A percentile compares a stretch with the other conserved stretches of the same genome.
phyloP scores from a whole-genome alignment of 2,113 vertebrate genomes.

The Seriola quinqueradiata region DNA sequence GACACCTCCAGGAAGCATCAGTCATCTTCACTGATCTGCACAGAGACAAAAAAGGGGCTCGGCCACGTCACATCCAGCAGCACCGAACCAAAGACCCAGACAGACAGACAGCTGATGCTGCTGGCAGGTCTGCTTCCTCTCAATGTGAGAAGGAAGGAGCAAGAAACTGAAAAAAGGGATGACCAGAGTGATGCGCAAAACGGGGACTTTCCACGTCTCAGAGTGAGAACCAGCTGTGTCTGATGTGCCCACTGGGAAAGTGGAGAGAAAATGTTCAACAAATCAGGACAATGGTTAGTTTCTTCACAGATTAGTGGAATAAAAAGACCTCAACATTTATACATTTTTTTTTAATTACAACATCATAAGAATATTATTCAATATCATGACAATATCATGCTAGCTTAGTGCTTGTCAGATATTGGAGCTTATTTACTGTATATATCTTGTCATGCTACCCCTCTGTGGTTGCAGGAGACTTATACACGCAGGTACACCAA shows the following conservation, averaged over 20 bases:
- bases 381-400: not conserved
- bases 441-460: not conserved
- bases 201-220: conserved; percentile 66
- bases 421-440: not conserved
- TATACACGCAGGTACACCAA: not conserved
- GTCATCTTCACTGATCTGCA: conserved; percentile 16
- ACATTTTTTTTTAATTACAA: not conserved
- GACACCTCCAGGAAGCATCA: conserved; percentile 21
- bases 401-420: not conserved
- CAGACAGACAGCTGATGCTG: conserved; percentile 40
- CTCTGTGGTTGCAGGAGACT: not conserved
- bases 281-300: conserved; percentile 11
- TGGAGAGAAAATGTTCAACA: conserved; percentile 18
- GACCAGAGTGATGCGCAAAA: conserved; percentile 43
- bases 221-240: conserved; percentile 69
- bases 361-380: no score
- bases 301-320: conserved; percentile 2
- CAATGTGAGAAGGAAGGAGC: conserved; percentile 26
- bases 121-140: conserved; percentile 26
- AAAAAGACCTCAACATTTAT: not conserved
- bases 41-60: not conserved
- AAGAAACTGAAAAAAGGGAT: conserved; percentile 59
- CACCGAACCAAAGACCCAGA: conserved; percentile 31
- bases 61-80: conserved; percentile 49
- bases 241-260: conserved; percentile 27